These are phyloP conservation scores for Acridotheres tristis DNA, from an alignment of 2,797 vertebrate genomes.

Conservation along the genomic window DNA sequence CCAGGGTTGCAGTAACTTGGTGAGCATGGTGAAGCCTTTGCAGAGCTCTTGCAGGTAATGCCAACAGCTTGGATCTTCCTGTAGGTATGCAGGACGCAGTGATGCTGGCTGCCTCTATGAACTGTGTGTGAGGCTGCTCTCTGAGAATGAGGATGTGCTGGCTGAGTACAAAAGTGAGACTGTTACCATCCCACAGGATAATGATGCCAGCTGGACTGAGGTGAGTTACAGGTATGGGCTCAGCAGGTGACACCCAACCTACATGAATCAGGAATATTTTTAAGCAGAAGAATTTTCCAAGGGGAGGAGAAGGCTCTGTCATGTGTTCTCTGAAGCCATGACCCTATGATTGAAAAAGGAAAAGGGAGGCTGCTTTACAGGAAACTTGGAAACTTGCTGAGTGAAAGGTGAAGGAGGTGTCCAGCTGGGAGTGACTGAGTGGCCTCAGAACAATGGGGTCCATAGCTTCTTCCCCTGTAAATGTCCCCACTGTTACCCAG, in stretches of 20 bases:
- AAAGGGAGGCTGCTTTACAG: not conserved
- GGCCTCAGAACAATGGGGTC: not conserved
- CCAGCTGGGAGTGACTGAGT: not conserved
- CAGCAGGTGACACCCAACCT: not conserved
- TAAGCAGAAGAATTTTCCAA: not conserved
- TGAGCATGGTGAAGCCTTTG: not conserved
- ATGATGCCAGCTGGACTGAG: constrained; percentile 59
- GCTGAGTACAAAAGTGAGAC: constrained; percentile 80
- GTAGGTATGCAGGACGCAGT: constrained; percentile 85
- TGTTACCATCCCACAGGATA: constrained; percentile 64
- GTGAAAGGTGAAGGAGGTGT: not conserved
- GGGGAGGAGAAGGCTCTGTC: not conserved
- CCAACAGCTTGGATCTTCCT: not conserved
- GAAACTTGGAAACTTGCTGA: not conserved
- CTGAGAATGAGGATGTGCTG: constrained; percentile 81
- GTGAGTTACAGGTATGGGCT: constrained; percentile 13
- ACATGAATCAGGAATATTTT: not conserved
- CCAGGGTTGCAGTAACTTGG: not conserved
- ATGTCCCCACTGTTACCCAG: not conserved
- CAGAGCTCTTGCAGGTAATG: not conserved
- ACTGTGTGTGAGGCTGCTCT: constrained; percentile 82
- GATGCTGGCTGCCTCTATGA: constrained; percentile 89
- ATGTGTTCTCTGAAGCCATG: not conserved
- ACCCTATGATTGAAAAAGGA: not conserved
- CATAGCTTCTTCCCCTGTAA: not conserved